These are phyloP conservation scores for Lepisosteus oculatus DNA, from an alignment of 2,113 vertebrate genomes.

Conservation along the genomic window DNA sequence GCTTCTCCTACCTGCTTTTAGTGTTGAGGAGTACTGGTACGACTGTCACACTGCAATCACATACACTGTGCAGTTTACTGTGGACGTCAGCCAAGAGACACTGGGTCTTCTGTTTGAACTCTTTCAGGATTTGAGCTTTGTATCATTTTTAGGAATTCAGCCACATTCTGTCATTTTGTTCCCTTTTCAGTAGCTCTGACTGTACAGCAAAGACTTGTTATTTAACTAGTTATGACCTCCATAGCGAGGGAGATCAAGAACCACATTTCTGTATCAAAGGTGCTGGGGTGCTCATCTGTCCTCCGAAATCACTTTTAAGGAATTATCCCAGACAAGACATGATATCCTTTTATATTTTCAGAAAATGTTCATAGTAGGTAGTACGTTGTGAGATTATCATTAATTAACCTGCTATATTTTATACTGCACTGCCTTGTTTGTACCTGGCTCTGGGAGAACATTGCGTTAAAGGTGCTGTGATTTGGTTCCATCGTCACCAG, in stretches of 20 bases:
- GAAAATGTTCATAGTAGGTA: no score
- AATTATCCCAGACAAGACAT: no score
- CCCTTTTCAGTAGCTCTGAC: slow-evolving; percentile 19
- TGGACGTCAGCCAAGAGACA: slow-evolving; percentile 32
- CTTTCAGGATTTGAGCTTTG: neutral
- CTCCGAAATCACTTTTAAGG: no score
- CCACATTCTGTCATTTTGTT: neutral
- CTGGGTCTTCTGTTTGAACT: slow-evolving; percentile 8
- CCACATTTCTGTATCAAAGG: slow-evolving; percentile 21
- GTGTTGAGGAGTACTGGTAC: neutral
- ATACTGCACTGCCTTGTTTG: no score
- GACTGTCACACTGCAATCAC: slow-evolving; percentile 12
- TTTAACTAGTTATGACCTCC: slow-evolving; percentile 14
- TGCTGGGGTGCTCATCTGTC: no score
- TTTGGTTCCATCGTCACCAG: no score
- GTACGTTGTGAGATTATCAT: no score
- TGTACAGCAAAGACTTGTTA: slow-evolving; percentile 21
- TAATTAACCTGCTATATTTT: no score
- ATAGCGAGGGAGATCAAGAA: slow-evolving; percentile 26
- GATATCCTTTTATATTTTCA: no score
- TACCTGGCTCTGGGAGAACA: no score
- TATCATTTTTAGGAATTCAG: slow-evolving; percentile 8
- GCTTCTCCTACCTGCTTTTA: neutral
- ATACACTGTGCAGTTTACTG: slow-evolving; percentile 17
- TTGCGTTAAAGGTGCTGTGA: no score